Evolutionary conservation across 2,888 invertebrate species (phyloP), one percentile per base, ranked within the genome.

Genomic region (Sacculina carcini): DNA sequence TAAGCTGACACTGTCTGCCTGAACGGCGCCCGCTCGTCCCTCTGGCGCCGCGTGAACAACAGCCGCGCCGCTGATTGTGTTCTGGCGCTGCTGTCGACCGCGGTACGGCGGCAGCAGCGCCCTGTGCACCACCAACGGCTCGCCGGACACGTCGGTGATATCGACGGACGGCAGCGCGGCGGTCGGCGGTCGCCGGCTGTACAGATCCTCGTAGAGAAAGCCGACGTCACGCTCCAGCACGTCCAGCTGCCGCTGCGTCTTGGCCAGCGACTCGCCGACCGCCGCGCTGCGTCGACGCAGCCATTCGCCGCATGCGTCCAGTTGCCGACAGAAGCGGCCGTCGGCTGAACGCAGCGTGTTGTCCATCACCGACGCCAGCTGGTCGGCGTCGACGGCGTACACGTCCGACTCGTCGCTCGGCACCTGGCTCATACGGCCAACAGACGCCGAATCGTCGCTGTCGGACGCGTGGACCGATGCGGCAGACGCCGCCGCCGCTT

Each of bases 201-300:
- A 44, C 44, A 44, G 44, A 19, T 44, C 44, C 10, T 44, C 44
- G 44, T 44, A 44, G 28, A 44, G 28, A 29, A 28, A 44, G 44
- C 29, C 16, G 16, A 44, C 28, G 44, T 44, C 44, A 16, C 29
- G 26, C 16, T 44, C 44, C 10, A 44, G 44, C 16, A 16, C 3
- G 7, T 26, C 28, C 44, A 44, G 44, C 16, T 44, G 28, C 1
- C 44, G 28, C 44, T 44, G 28, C 28, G 44, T 44, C 19, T 44
- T 44, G 16, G 4, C 19, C 28, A 44, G 29, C 44, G 44, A 44
- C 12, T 44, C 44, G 26, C 28, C 9, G 5, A 5, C 9, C 36
- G n/a, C 36, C 5, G 3, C 36, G 5, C 36, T n/a, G n/a, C n/a
- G n/a, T n/a, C n/a, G n/a, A n/a, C n/a, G n/a, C 6, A 12, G 9